phyloP scores from a whole-genome alignment of 2,888 invertebrate genomes.

The Andrena haemorrhoa region DNA sequence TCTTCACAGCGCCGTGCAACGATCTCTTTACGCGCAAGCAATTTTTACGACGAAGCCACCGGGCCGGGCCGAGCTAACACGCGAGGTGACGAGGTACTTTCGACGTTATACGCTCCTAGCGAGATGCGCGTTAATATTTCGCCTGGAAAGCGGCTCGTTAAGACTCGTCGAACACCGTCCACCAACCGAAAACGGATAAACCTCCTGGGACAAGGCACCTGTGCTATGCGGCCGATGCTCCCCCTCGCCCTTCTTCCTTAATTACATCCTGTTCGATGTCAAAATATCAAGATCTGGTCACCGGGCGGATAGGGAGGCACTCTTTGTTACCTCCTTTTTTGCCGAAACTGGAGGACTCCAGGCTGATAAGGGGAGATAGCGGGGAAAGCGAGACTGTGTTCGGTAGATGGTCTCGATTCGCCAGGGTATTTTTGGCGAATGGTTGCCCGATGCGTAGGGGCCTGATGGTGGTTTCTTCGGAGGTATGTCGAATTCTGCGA shows the following conservation, averaged over 20 bases:
- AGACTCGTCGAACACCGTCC: conserved; percentile 32
- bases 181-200: conserved; percentile 43
- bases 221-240: conserved; percentile 8
- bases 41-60: conserved; percentile 83
- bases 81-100: conserved; percentile 79
- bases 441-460: too few species aligned
- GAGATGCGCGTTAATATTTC: conserved; percentile 45
- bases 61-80: conserved; percentile 81
- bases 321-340: conserved; percentile 25
- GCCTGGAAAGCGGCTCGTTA: conserved; percentile 66
- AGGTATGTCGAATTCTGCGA: neutral
- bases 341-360: neutral
- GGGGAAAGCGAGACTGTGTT: conserved; percentile 22
- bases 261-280: conserved; percentile 58
- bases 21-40: conserved; percentile 84
- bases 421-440: neutral
- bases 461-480: neutral
- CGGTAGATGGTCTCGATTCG: conserved; percentile 9
- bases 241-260: conserved; percentile 23
- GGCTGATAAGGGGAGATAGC: conserved; percentile 27
- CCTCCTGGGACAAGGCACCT: conserved; percentile 15
- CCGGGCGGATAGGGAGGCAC: conserved; percentile 13
- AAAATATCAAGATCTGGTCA: conserved; percentile 52
- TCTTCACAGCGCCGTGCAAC: conserved; percentile 77
- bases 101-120: conserved; percentile 40